A percentile compares a stretch with the other conserved stretches of the same genome.
Conservation (phyloP, 2,888 invertebrate species). For the Flexamia atlantica region DNA sequence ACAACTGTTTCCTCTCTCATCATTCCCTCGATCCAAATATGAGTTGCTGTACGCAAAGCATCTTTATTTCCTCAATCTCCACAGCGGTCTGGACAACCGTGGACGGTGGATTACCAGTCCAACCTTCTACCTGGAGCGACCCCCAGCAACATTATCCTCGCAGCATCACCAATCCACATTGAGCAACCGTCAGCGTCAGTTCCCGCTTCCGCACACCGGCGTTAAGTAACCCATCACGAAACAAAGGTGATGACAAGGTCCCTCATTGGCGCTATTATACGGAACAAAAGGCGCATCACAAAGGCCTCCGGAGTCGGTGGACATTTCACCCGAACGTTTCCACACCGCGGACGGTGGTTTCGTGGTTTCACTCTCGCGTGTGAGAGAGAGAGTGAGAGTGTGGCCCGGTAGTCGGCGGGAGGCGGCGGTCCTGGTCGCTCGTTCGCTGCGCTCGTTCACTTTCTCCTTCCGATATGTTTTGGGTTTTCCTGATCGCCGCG, state of each 20-base stretch:
- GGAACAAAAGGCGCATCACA: not conserved
- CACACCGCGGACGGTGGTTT: no score
- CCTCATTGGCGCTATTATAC: slow-evolving; percentile 8
- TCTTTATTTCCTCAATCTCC: no score
- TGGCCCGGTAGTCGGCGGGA: slow-evolving; percentile 30
- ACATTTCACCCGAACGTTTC: slow-evolving; percentile 34
- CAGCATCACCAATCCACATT: not conserved
- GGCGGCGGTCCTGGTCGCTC: slow-evolving; percentile 8
- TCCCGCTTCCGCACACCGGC: not conserved
- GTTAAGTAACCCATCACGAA: slow-evolving; percentile 6
- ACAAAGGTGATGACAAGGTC: slow-evolving; percentile 32
- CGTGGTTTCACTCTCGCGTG: not conserved
- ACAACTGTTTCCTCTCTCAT: no score
- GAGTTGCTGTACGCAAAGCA: no score
- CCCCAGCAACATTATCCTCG: no score
- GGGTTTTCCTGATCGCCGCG: slow-evolving; percentile 14
- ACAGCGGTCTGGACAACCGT: no score
- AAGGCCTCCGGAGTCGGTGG: slow-evolving; percentile 19
- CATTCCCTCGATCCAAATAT: no score
- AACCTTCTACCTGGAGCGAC: no score
- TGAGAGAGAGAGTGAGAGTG: slow-evolving; percentile 6
- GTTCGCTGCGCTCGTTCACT: not conserved
- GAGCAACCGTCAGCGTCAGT: not conserved
- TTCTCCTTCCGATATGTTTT: slow-evolving; percentile 23
- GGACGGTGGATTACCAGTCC: no score